These are phyloP conservation scores for Lathamus discolor DNA, from an alignment of 2,113 vertebrate species.

Conservation along the genomic window DNA sequence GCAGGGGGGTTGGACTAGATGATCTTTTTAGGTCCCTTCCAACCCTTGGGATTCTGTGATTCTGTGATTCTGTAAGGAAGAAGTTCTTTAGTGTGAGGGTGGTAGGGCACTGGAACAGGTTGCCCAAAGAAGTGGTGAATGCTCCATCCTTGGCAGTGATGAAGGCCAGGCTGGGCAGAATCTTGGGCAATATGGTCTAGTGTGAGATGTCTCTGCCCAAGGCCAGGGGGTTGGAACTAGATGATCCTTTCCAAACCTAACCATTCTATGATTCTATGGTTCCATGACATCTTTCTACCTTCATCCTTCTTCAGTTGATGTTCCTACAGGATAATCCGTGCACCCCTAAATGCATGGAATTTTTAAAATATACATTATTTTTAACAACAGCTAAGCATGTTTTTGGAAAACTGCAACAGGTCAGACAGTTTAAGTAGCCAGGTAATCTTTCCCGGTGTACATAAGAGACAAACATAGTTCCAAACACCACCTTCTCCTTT, in stretches of 20 bases:
- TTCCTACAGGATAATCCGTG: not conserved
- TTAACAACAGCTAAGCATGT: not conserved
- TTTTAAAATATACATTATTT: not conserved
- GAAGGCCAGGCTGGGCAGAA: not conserved
- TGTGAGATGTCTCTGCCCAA: not conserved
- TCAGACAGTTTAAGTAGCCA: not conserved
- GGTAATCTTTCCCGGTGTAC: not conserved
- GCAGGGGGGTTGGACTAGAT: no score
- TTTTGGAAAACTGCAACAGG: not conserved
- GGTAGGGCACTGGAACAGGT: not conserved
- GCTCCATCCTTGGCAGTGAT: not conserved
- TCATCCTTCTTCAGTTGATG: not conserved
- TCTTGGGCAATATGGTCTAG: not conserved
- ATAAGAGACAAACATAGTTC: not conserved
- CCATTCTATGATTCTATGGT: not conserved
- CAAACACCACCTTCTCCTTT: not conserved
- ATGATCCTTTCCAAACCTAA: not conserved
- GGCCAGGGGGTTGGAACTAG: not conserved
- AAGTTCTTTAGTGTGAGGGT: not conserved
- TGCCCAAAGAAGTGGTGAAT: not conserved
- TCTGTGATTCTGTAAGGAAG: no score
- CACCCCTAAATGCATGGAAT: not conserved
- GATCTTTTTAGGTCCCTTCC: no score
- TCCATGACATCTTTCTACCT: not conserved
- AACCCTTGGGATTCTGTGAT: no score